Base-by-base conservation (phyloP, 2,797 vertebrate species). In the Gambelia wislizenii region DNA sequence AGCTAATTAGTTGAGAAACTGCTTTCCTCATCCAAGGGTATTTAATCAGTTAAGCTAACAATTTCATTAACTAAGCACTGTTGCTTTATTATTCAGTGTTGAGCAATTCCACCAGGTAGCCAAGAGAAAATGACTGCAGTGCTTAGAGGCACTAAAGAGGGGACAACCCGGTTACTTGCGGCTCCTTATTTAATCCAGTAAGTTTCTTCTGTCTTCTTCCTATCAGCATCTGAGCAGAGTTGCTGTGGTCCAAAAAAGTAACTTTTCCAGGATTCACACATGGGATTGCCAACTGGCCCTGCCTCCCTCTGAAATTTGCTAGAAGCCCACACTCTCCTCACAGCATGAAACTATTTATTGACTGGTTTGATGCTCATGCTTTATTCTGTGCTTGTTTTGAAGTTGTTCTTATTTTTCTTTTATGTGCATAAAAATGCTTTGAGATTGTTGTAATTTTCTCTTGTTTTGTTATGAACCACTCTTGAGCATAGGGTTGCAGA, bases 31-130 rank as follows among this genome's bases (percentile, higher is more conserved):
- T 42, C 42, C 56, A 81, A 81, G 42, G n/a, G 54, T 25, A 39
- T 39, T 81, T 81, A 39, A 81, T 39, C 36, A 81, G 12, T 61
- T 59, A 39, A 59, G 59, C 79, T 42, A 81, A 59, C 36, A 27
- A 59, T 81, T 81, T 42, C 25, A 59, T 59, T 81, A 81, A 81
- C n/a, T 81, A 61, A 79, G 56, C n/a, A 61, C 54, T 59, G 49
- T 22, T 16, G 54, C 49, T 79, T 47, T 79, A 42, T 59, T 81
- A 59, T 59, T 81, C n/a, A 84, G 67, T 49, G 47, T 49, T 14
- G n/a, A 33, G 33, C 12, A 84, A 52, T 84, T 84, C 33, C 52
- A n/a, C 39, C 49, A n/a, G 10, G 10, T 36, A 54, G 47, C 47
- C n/a, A 72, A 52, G 83, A 72, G 18, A 70, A 84, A 83, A 84